Base-by-base conservation (phyloP, 2,797 vertebrate species). In the Pseudochaenichthys georgianus region DNA sequence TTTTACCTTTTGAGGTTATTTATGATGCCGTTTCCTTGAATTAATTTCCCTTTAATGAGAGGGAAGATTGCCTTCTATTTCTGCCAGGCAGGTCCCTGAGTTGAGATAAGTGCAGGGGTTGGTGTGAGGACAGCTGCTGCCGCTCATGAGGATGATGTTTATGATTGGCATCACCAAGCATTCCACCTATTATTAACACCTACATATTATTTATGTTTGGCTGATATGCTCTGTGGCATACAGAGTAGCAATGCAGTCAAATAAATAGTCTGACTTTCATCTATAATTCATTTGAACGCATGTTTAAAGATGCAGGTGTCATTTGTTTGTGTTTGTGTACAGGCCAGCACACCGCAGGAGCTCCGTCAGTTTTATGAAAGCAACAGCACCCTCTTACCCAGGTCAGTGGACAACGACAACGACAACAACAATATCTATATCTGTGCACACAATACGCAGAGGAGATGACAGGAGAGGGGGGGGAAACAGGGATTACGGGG, bases 271-370 rank as follows among this genome's bases (percentile, higher is more conserved):
- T 53, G 50, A 75, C 28, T 12, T 54, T 45, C 31, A 41, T 46
- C 11, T 15, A 13, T 55, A 1, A 8, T 47, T 23, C 19, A 72
- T 64, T 51, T 1, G 61, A 13, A 43, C 48, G 1, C 7, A 45
- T 71, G 54, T 62, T 7, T 51, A 63, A 41, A 5, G 15, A 8
- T 54, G n/a, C 41, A 64, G 19, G 4, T 71, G 13, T 60, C 2
- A 59, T 75, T 21, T 64, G 17, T 53, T 41, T 75, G 43, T 75
- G 45, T 72, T 13, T 76, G 57, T 84, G n/a, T 60, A 0, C 75
- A 99, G 98, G 98, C 98, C 79, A 98, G 95, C 91, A 97, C 96
- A 66, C 98, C 98, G 0, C 98, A 99, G 85, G 97, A 99, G 82
- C 97, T 99, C 12, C 96, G 98, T 21, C 94, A 97, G 68, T 99